Percentiles rank a stretch among this genome's conserved stretches.
Conservation (phyloP, 2,888 invertebrate species). For the Emmelina monodactyla region DNA sequence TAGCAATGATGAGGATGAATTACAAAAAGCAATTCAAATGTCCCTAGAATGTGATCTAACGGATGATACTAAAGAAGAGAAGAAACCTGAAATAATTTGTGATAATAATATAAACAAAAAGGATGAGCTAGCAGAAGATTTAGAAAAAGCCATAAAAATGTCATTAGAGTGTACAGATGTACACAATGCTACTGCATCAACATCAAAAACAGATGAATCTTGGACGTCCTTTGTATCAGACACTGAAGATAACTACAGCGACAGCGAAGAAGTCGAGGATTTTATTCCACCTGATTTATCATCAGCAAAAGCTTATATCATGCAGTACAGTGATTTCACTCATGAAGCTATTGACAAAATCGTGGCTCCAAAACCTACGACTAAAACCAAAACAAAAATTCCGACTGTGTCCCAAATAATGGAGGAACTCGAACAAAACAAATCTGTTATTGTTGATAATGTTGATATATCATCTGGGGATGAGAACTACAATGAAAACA, state of each 20-base stretch:
- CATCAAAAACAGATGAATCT: constrained; percentile 49
- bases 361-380: constrained; percentile 30
- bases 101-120: constrained; percentile 19
- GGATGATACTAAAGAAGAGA: constrained; percentile 24
- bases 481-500: constrained; percentile 22
- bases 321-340: constrained; percentile 79
- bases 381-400: constrained; percentile 26
- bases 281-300: constrained; percentile 52
- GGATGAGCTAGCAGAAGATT: constrained; percentile 58
- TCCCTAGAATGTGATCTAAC: constrained; percentile 63
- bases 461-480: constrained; percentile 40
- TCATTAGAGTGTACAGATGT: constrained; percentile 59
- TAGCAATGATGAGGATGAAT: constrained; percentile 62
- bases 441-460: constrained; percentile 38
- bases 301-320: constrained; percentile 75
- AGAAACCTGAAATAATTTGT: constrained; percentile 6
- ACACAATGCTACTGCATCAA: constrained; percentile 26
- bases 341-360: constrained; percentile 72
- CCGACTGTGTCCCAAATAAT: constrained; percentile 35
- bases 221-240: constrained; percentile 51
- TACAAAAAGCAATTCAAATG: constrained; percentile 68
- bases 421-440: constrained; percentile 41
- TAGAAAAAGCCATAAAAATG: constrained; percentile 68
- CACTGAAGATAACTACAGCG: constrained; percentile 50
- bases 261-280: constrained; percentile 47